Evolutionary conservation across 2,797 vertebrate genomes (phyloP).

Genomic region (Phrynocephalus guinanensis): DNA sequence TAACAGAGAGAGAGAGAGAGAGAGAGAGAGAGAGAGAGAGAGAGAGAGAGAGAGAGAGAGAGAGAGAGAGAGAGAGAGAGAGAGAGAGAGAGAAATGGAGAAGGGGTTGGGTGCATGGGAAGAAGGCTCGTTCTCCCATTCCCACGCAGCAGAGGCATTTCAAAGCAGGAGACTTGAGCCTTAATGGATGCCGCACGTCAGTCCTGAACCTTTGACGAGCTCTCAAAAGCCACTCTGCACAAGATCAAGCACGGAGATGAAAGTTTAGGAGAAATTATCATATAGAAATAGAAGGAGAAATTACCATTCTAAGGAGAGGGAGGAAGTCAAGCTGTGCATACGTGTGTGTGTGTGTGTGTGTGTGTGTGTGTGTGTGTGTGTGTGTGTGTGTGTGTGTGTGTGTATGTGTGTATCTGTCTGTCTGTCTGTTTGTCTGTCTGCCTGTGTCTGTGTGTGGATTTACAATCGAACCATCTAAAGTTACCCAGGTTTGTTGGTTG

Average conservation of each 20-base stretch:
- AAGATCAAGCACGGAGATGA: conserved; percentile 22
- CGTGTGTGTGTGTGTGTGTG: too few species aligned
- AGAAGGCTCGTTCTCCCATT: not conserved
- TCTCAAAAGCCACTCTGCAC: conserved; percentile 32
- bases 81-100: not conserved
- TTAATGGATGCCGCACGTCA: conserved; percentile 37
- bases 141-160: conserved; percentile 8
- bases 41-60: not conserved
- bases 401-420: too few species aligned
- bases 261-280: conserved; percentile 24
- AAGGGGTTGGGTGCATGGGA: not conserved
- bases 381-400: too few species aligned
- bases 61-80: too few species aligned
- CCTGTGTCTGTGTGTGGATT: not conserved
- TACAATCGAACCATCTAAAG: too few species aligned
- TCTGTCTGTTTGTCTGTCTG: too few species aligned
- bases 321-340: not conserved
- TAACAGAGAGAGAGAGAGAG: too few species aligned
- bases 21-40: too few species aligned
- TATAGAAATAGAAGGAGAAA: conserved; percentile 17
- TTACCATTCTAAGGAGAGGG: not conserved
- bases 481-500: too few species aligned
- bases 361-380: not conserved
- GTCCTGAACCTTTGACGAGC: conserved; percentile 22
- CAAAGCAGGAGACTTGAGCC: conserved; percentile 4